Percentiles rank a stretch among this genome's conserved stretches.
phyloP scores from a whole-genome alignment of 2,888 invertebrate species.

The Chloroclystis v-ata region DNA sequence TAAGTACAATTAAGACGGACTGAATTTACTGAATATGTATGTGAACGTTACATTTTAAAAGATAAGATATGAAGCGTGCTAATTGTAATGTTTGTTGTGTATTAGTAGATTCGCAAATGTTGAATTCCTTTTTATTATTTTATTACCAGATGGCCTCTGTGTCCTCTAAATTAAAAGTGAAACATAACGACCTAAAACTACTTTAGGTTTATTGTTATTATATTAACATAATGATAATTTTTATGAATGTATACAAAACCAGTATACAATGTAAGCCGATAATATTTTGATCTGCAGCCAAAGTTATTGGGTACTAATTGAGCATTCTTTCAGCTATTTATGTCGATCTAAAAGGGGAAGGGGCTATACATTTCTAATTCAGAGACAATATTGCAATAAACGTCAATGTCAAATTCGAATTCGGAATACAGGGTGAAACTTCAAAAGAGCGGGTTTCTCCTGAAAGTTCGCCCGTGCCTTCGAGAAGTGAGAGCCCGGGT shows the following conservation, averaged over 20 bases:
- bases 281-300: background rate
- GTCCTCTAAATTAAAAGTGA: background rate
- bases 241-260: too few relatives aligned
- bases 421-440: slow-evolving; percentile 45
- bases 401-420: slow-evolving; percentile 22
- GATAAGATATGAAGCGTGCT: slow-evolving; percentile 36
- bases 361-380: slow-evolving; percentile 26
- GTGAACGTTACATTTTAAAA: slow-evolving; percentile 16
- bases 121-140: slow-evolving; percentile 63
- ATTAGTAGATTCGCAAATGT: slow-evolving; percentile 49
- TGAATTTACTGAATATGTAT: background rate
- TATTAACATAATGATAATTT: too few relatives aligned
- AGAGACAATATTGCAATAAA: slow-evolving; percentile 20
- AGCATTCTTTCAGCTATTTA: background rate
- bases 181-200: too few relatives aligned
- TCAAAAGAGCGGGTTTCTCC: slow-evolving; percentile 55
- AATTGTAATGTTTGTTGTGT: slow-evolving; percentile 33
- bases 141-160: background rate
- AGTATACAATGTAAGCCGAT: too few relatives aligned
- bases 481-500: slow-evolving; percentile 43
- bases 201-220: too few relatives aligned
- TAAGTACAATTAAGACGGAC: slow-evolving; percentile 16
- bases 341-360: slow-evolving; percentile 37
- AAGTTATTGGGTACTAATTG: background rate
- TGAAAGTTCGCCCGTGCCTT: slow-evolving; percentile 45